Evolutionary conservation across 2,113 vertebrate species (phyloP).

Genomic region (Pogonocichla stellata): DNA sequence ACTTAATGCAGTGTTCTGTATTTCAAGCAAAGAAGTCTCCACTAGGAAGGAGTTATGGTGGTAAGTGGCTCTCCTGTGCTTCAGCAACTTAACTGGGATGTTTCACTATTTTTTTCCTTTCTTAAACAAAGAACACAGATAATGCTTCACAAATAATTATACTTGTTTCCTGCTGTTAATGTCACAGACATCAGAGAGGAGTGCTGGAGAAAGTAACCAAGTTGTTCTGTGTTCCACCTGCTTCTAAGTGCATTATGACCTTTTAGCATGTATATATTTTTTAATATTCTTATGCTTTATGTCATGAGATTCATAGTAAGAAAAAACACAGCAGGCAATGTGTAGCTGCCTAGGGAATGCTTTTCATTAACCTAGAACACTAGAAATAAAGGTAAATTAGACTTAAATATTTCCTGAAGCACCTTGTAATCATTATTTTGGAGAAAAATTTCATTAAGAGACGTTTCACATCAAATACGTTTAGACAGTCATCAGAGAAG

Average conservation of each 20-base stretch:
- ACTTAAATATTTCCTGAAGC: slow-evolving; percentile 45
- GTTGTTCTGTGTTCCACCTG: background rate
- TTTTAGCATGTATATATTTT: background rate
- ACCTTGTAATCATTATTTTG: slow-evolving; percentile 33
- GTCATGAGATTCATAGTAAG: background rate
- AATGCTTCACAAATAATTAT: background rate
- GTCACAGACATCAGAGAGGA: background rate
- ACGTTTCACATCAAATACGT: background rate
- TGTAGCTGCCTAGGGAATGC: background rate
- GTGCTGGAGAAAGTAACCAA: background rate
- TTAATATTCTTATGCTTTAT: background rate
- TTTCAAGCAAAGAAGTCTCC: background rate
- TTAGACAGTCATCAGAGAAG: background rate
- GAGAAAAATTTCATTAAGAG: background rate
- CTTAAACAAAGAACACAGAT: background rate
- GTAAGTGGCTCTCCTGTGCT: background rate
- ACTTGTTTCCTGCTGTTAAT: background rate
- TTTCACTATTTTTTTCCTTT: background rate
- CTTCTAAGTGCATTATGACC: background rate
- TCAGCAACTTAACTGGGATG: background rate
- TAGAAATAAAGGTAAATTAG: slow-evolving; percentile 39
- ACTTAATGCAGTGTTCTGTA: background rate
- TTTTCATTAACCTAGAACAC: slow-evolving; percentile 45
- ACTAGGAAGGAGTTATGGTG: background rate
- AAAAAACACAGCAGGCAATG: background rate